phyloP scores from a whole-genome alignment of 2,113 vertebrate species.

The Aspiorhynchus laticeps region DNA sequence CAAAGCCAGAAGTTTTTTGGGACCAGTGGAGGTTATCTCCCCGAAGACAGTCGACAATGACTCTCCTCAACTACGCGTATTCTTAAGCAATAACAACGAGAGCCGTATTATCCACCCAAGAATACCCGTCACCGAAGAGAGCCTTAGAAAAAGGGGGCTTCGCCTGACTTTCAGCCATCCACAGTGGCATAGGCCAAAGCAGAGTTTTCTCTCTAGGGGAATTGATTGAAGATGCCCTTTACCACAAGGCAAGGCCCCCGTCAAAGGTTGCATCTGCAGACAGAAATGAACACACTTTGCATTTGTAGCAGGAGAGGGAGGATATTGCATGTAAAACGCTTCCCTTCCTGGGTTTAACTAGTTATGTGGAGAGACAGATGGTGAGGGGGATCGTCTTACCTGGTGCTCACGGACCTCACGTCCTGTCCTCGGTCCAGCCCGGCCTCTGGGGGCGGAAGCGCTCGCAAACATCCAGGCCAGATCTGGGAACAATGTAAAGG shows the following conservation, averaged over 20 bases:
- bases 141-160: conserved; percentile 73
- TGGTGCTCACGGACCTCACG: conserved; percentile 24
- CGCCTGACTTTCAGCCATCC: conserved; percentile 54
- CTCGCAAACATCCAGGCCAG: conserved; percentile 46
- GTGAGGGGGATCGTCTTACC: conserved; percentile 48
- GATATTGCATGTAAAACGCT: conserved; percentile 1
- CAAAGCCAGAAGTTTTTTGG: conserved; percentile 39
- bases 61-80: conserved; percentile 98
- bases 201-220: conserved; percentile 54
- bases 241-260: conserved; percentile 55
- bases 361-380: conserved; percentile 25
- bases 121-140: conserved; percentile 97
- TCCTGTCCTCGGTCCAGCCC: conserved; percentile 21
- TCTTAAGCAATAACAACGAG: conserved; percentile 98
- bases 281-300: conserved; percentile 67
- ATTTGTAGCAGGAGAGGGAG: conserved; percentile 52
- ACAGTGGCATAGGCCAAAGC: conserved; percentile 54
- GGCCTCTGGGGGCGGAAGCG: conserved; percentile 16
- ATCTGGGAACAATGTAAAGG: conserved; percentile 31
- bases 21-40: conserved; percentile 55
- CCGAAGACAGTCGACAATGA: conserved; percentile 80
- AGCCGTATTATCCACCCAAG: conserved; percentile 98
- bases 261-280: conserved; percentile 64
- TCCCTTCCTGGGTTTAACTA: conserved; percentile 32
- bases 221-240: conserved; percentile 63